Percentiles rank a stretch among this genome's conserved stretches.
Evolutionary conservation across 2,888 invertebrate species (phyloP).

Genomic region (Andrena hattorfiana): DNA sequence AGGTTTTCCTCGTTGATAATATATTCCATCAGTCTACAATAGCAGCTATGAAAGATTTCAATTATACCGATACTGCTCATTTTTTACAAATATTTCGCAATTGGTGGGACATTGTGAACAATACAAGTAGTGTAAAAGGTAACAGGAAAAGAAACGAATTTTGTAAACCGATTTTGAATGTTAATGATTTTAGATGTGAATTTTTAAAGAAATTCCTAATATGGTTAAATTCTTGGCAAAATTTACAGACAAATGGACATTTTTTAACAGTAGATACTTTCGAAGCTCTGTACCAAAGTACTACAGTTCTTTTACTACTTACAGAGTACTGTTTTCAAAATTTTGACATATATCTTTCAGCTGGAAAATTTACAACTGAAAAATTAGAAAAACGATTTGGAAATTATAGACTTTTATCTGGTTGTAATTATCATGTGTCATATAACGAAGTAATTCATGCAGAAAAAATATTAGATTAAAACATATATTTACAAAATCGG

Average conservation of each 20-base stretch:
- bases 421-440: too few species aligned
- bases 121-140: constrained; percentile 2
- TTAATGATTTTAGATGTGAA: constrained; percentile 20
- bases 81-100: background rate
- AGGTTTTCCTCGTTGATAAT: constrained; percentile 5
- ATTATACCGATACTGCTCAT: background rate
- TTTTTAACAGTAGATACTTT: background rate
- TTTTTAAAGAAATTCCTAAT: background rate
- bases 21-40: constrained; percentile 8
- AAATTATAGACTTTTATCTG: constrained; percentile 4
- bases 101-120: background rate
- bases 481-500: too few species aligned
- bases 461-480: too few species aligned
- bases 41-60: constrained; percentile 10
- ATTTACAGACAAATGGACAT: too few species aligned
- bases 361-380: background rate
- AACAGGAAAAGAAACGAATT: constrained; percentile 18
- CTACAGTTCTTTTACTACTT: constrained; percentile 19
- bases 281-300: constrained; percentile 11
- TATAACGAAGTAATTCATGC: too few species aligned
- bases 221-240: too few species aligned
- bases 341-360: background rate
- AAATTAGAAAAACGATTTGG: constrained; percentile 14
- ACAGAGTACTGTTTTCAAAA: constrained; percentile 18
- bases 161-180: constrained; percentile 8